These are phyloP conservation scores for Polietes domitor DNA, from an alignment of 2,888 invertebrate species.

Conservation along the genomic window DNA sequence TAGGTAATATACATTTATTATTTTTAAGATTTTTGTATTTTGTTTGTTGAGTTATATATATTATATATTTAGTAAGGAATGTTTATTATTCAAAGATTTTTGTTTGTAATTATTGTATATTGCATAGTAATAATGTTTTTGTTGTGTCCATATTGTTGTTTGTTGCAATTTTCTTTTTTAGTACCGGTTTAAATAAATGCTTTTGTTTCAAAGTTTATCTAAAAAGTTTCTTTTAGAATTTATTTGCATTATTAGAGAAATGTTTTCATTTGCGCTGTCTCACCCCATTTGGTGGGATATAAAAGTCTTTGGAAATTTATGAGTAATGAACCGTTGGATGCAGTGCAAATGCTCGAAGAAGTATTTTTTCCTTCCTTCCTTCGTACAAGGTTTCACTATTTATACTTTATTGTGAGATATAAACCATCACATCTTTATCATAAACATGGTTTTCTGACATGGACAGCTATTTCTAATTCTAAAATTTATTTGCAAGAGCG, in stretches of 20 bases:
- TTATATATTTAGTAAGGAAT: conserved; percentile 52
- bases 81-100: conserved; percentile 23
- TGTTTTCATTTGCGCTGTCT: conserved; percentile 33
- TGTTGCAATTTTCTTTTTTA: conserved; percentile 14
- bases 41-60: conserved; percentile 33
- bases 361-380: no score
- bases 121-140: background rate
- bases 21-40: conserved; percentile 2
- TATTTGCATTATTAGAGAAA: conserved; percentile 53
- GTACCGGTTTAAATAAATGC: conserved; percentile 56
- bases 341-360: no score
- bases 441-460: no score
- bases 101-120: conserved; percentile 8
- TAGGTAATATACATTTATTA: conserved; percentile 34
- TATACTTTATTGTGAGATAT: no score
- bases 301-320: background rate
- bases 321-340: background rate
- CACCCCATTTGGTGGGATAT: conserved; percentile 22
- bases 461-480: no score
- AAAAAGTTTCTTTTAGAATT: conserved; percentile 33
- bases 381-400: no score
- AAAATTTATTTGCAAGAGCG: no score
- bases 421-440: no score
- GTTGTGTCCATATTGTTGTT: conserved; percentile 14
- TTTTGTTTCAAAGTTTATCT: conserved; percentile 50